A percentile compares a stretch with the other conserved stretches of the same genome.
These are phyloP conservation scores for Gymnogyps californianus DNA, from an alignment of 2,113 vertebrate species.

Conservation along the genomic window DNA sequence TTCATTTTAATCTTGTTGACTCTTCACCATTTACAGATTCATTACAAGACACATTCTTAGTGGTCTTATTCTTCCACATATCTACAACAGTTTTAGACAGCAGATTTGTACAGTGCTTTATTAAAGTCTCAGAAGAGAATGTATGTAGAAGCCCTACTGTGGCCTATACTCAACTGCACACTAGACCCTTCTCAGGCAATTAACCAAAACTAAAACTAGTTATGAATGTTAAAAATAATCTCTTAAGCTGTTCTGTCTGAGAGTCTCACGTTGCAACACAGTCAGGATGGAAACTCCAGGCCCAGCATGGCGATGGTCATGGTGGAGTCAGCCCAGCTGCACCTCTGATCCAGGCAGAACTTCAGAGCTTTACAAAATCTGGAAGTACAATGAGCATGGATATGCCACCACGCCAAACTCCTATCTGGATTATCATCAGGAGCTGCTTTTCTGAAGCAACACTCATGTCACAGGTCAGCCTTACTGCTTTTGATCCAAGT, in stretches of 20 bases:
- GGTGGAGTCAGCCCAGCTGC: too few relatives aligned
- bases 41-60: neutral
- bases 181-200: neutral
- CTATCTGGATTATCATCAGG: neutral
- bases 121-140: neutral
- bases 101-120: neutral
- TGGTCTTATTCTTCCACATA: neutral
- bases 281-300: neutral
- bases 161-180: neutral
- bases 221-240: neutral
- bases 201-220: neutral
- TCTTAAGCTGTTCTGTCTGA: fast-evolving
- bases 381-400: fast-evolving
- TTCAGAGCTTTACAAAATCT: neutral
- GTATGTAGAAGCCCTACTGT: neutral
- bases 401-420: neutral
- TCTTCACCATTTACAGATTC: neutral
- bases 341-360: neutral
- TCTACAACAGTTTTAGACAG: neutral
- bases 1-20: neutral
- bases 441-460: neutral
- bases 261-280: neutral
- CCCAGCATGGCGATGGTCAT: too few relatives aligned
- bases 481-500: neutral
- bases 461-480: neutral